Percentiles rank a stretch among this genome's conserved stretches.
Conservation (phyloP, 2,888 invertebrate species). For the Lycocerus yunnanus region DNA sequence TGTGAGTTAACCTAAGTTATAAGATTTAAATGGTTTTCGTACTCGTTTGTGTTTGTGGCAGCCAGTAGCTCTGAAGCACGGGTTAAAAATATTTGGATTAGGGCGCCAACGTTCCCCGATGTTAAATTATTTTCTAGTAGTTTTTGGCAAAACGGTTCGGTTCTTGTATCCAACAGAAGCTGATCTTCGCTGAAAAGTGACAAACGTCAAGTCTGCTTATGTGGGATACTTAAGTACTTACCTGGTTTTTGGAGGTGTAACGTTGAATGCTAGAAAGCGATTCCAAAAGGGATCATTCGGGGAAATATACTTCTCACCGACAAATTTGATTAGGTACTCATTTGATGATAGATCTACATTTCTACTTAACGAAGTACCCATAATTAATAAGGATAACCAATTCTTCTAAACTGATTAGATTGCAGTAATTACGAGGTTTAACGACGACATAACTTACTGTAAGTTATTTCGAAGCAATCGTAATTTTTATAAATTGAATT, state of each 20-base stretch:
- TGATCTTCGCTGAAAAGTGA: constrained; percentile 75
- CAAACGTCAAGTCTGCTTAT: constrained; percentile 26
- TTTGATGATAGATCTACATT: constrained; percentile 81
- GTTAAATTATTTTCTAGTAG: constrained; percentile 82
- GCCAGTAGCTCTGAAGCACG: constrained; percentile 82
- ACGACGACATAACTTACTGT: neutral
- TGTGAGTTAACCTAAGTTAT: neutral
- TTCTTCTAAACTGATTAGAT: neutral
- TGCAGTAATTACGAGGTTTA: neutral
- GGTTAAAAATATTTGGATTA: constrained; percentile 84
- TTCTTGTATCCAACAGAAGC: constrained; percentile 77
- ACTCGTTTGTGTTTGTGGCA: constrained; percentile 89
- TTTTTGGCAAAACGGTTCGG: constrained; percentile 74
- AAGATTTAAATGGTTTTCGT: constrained; percentile 29
- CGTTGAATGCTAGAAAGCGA: constrained; percentile 87
- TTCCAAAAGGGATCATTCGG: constrained; percentile 95
- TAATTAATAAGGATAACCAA: constrained; percentile 46
- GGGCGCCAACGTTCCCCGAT: constrained; percentile 88
- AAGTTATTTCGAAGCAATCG: neutral
- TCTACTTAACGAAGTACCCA: constrained; percentile 84
- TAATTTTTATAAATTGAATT: constrained; percentile 6
- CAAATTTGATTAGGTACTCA: constrained; percentile 78
- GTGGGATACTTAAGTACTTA: constrained; percentile 54
- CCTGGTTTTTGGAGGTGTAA: constrained; percentile 78
- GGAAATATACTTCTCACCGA: constrained; percentile 77